A percentile compares a stretch with the other conserved stretches of the same genome.
Evolutionary conservation across 2,797 vertebrate species (phyloP).

Genomic region (Catamblyrhynchus diadema): DNA sequence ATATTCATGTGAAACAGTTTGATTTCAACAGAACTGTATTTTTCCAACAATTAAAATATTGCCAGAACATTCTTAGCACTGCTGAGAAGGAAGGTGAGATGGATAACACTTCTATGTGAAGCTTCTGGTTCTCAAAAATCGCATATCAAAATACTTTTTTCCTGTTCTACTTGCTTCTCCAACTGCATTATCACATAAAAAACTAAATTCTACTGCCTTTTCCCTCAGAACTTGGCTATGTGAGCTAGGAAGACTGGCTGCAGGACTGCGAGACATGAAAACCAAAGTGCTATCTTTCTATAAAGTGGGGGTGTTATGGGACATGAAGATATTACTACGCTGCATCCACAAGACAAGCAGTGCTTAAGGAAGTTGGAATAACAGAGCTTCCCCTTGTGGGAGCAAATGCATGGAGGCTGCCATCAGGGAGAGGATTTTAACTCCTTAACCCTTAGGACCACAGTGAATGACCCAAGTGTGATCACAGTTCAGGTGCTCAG

Average conservation of each 20-base stretch:
- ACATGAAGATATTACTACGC: neutral
- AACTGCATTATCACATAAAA: neutral
- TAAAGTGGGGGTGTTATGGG: neutral
- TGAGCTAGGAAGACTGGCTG: neutral
- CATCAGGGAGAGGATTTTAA: neutral
- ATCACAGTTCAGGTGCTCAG: neutral
- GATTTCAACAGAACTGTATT: conserved; percentile 25
- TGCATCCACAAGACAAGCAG: neutral
- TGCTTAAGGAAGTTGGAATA: neutral
- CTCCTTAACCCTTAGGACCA: neutral
- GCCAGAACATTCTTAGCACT: conserved; percentile 24
- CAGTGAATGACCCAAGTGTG: neutral
- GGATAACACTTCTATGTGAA: neutral
- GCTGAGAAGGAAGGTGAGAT: conserved; percentile 28
- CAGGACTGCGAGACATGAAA: neutral
- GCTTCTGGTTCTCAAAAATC: conserved; percentile 12
- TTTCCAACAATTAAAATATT: conserved; percentile 38
- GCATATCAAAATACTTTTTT: neutral
- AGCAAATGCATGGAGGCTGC: neutral
- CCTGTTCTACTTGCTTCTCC: neutral
- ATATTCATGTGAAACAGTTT: conserved; percentile 26
- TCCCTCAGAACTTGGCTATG: neutral
- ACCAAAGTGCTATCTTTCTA: neutral
- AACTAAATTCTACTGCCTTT: neutral
- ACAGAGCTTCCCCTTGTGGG: neutral